Base-by-base conservation (phyloP, 1,140 invertebrate genomes). In the Portunus trituberculatus region DNA sequence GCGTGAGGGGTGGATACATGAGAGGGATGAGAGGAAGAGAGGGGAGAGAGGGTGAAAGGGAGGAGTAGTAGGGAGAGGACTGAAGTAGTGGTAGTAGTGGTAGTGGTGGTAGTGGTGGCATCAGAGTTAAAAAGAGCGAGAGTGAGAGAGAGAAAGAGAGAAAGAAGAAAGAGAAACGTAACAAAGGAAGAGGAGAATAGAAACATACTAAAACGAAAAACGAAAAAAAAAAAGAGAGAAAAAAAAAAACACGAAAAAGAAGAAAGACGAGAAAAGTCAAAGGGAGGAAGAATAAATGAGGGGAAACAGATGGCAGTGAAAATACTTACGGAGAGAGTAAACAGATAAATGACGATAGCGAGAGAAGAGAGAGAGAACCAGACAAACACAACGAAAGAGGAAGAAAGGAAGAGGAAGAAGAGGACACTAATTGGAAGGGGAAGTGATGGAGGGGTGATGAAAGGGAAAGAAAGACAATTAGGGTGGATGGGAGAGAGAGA, bases 331-430 rank as follows among this genome's bases (percentile, higher is more conserved):
- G 16, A 0, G 52, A 59, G 2, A 59, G 52, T 59, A 59, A 59
- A 59, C 52, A 59, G 86, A 39, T 29, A 48, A 10, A 45, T 4
- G n/a, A 46, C 28, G 45, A 25, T 6, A 4, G 39, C 12, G 32
- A 48, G 88, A 48, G 87, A 28, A 89, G 31, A 89, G 20, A 25
- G 87, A 20, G 87, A 87, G 86, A 88, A 39, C 7, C 28, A 39
- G 32, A 88, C 86, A 25, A 39, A 39, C 45, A 39, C 8, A 88
- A 45, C 4, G 25, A 88, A 84, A 25, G 83, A 10, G 83, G 25
- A 84, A 32, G 83, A 84, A 25, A 84, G 83, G 83, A 84, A 29
- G 83, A 84, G 83, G 83, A 84, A 84, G 83, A 84, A 12, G 83
- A 32, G 31, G n/a, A 3, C n/a, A 12, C 28, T 29, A 32, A 32